A percentile compares a stretch with the other conserved stretches of the same genome.
These are phyloP conservation scores for Brachycybe producta DNA, from an alignment of 2,888 invertebrate species.

Conservation along the genomic window DNA sequence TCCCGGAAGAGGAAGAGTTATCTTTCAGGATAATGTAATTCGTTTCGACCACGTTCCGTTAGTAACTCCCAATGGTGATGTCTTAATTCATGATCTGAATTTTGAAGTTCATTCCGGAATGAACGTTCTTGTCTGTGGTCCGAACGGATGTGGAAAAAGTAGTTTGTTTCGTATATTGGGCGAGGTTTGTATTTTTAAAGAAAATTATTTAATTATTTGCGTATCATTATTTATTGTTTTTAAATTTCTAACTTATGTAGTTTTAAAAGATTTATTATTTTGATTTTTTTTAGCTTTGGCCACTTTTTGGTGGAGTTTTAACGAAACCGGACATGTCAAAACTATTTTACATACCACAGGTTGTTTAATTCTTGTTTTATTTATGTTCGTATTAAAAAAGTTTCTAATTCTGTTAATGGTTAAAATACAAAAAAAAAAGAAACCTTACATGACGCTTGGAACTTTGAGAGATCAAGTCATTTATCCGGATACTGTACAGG, in stretches of 20 bases:
- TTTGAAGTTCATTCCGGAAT: slow-evolving; percentile 90
- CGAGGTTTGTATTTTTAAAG: slow-evolving; percentile 42
- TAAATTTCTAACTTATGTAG: slow-evolving; percentile 3
- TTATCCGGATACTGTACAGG: slow-evolving; percentile 72
- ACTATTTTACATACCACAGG: slow-evolving; percentile 83
- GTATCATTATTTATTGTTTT: slow-evolving; percentile 4
- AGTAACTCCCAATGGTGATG: slow-evolving; percentile 94
- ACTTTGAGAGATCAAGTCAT: slow-evolving; percentile 82
- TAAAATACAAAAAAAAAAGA: no score
- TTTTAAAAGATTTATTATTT: not conserved
- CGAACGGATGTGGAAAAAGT: slow-evolving; percentile 96
- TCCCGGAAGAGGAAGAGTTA: slow-evolving; percentile 64
- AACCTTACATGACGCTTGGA: slow-evolving; percentile 96
- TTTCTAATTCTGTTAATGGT: not conserved
- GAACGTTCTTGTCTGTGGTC: slow-evolving; percentile 96
- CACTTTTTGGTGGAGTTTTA: slow-evolving; percentile 80
- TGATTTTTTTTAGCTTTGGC: slow-evolving; percentile 66
- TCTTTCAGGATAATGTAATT: slow-evolving; percentile 72
- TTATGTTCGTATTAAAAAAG: slow-evolving; percentile 4
- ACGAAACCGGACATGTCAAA: slow-evolving; percentile 92
- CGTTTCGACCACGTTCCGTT: slow-evolving; percentile 85
- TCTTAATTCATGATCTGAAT: slow-evolving; percentile 70
- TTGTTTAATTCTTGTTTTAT: slow-evolving; percentile 22
- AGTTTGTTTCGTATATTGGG: slow-evolving; percentile 92
- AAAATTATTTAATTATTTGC: slow-evolving; percentile 3